phyloP scores from a whole-genome alignment of 92 coral and sea anemone genomes.

The Nematostella vectensis region DNA sequence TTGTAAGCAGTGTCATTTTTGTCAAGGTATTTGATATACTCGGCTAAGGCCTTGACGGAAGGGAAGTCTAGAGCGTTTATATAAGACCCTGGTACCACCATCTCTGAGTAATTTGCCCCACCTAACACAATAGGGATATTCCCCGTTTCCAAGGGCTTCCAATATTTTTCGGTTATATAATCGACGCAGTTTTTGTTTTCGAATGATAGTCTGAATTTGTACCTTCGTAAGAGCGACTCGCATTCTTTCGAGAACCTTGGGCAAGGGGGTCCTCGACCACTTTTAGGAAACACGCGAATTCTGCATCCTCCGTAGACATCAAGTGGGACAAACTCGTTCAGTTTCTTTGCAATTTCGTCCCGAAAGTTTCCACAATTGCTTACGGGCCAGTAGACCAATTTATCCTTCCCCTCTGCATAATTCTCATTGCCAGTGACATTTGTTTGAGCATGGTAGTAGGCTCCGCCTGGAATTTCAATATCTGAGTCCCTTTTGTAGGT shows the following conservation, averaged over 20 bases:
- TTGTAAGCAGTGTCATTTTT: slow-evolving; percentile 70
- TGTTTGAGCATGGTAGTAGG: slow-evolving; percentile 25
- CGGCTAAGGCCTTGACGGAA: slow-evolving; percentile 50
- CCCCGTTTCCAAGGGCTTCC: slow-evolving; percentile 55
- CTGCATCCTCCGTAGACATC: slow-evolving; percentile 71
- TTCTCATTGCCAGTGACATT: slow-evolving; percentile 18
- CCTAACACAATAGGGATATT: slow-evolving; percentile 85
- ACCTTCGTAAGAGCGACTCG: slow-evolving; percentile 21
- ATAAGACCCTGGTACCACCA: slow-evolving; percentile 82
- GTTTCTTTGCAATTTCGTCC: slow-evolving; percentile 44
- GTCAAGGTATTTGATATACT: slow-evolving; percentile 42
- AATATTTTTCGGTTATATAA: slow-evolving; percentile 85
- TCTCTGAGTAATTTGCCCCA: slow-evolving; percentile 51
- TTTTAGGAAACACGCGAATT: slow-evolving; percentile 45
- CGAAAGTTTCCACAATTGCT: slow-evolving; percentile 62
- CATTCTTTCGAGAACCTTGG: slow-evolving; percentile 16
- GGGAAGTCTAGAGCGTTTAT: slow-evolving; percentile 65
- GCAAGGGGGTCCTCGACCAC: slow-evolving; percentile 8
- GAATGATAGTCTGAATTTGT: slow-evolving; percentile 75
- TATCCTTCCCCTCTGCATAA: slow-evolving; percentile 60
- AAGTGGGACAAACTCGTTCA: slow-evolving; percentile 38
- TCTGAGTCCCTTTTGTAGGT: slow-evolving; percentile 81
- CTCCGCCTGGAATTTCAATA: slow-evolving; percentile 63
- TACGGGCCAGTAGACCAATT: slow-evolving; percentile 64
- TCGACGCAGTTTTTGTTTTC: slow-evolving; percentile 71